phyloP scores from a whole-genome alignment of 2,888 invertebrate genomes.

The Brassicogethes aeneus region DNA sequence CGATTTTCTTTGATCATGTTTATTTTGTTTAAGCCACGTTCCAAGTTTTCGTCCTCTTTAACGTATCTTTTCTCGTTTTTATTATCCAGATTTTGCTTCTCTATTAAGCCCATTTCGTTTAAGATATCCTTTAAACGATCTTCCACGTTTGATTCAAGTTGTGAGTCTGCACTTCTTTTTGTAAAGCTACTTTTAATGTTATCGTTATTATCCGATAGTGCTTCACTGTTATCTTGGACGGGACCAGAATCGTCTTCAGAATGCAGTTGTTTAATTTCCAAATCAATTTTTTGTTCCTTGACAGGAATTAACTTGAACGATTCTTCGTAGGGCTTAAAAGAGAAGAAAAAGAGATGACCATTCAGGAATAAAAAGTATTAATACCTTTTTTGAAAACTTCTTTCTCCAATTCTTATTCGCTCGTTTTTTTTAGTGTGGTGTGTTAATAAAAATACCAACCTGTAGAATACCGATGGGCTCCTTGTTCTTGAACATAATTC shows the following conservation, averaged over 20 bases:
- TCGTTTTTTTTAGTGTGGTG: not conserved
- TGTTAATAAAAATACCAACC: slow-evolving; percentile 8
- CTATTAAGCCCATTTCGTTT: slow-evolving; percentile 28
- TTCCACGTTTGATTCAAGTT: slow-evolving; percentile 17
- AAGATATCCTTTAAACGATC: slow-evolving; percentile 23
- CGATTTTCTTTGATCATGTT: too few relatives aligned
- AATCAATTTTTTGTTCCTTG: slow-evolving; percentile 20
- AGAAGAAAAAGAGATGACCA: too few relatives aligned
- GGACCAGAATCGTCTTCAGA: slow-evolving; percentile 10
- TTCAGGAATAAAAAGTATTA: too few relatives aligned
- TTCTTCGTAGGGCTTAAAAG: slow-evolving; percentile 24
- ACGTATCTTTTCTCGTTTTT: slow-evolving; percentile 19
- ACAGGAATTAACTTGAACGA: slow-evolving; percentile 24
- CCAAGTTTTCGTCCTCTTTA: slow-evolving; percentile 23
- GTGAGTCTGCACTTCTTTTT: not conserved
- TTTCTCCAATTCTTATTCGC: too few relatives aligned
- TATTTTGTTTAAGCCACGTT: too few relatives aligned
- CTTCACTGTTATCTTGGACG: slow-evolving; percentile 6
- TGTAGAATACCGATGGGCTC: slow-evolving; percentile 27
- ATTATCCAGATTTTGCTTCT: slow-evolving; percentile 18
- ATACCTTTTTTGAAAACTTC: slow-evolving; percentile 3
- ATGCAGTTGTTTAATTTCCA: slow-evolving; percentile 18
- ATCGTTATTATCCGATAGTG: slow-evolving; percentile 9
- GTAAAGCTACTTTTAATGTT: not conserved
- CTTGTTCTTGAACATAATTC: slow-evolving; percentile 23